Evolutionary conservation across 2,113 vertebrate species (phyloP), one percentile per base, ranked within the genome.

Genomic region (Nerophis lumbriciformis): DNA sequence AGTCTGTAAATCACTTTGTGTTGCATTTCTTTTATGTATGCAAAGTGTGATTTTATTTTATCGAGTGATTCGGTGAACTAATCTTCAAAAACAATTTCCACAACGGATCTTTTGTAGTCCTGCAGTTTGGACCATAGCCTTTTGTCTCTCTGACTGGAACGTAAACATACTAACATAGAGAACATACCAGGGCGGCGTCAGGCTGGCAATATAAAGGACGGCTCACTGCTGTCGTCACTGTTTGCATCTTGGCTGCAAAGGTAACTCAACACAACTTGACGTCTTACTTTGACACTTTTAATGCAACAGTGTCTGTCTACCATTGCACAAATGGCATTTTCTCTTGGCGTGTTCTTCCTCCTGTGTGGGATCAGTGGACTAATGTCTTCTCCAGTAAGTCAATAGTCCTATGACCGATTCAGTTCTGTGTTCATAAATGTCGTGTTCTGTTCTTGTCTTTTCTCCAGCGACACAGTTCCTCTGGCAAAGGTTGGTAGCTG

Each of bases 321-420:
- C 19, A 19, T 44, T 11, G 9, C 38, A 19, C 55, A 57, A 38
- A 57, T 57, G 55, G 55, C 55, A 4, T 57, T 11, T 4, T 2
- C 38, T 44, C 15, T 57, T 44, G 12, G 55, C n/a, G 39, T 35
- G 38, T 44, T 57, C 38, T 11, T 57, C 38, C 55, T 57, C 38
- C 38, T 57, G 1, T 11, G 55, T 35, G 55, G 55, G 16, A 19
- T 57, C n/a, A 38, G 55, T 37, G 55, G 38, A n/a, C 55, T 57
- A 5, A 13, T 44, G 38, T 9, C n/a, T 15, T 5, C 16, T 6
- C 3, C 42, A 6, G 55, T 57, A 44, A 44, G 55, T 15, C 14
- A 10, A 56, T 12, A 19, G 2, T n/a, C 15, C 5, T 3, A 15
- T 10, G 9, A 6, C 15, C 4, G 2, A 14, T 37, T 54, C 8